Percentiles rank a stretch among this genome's conserved stretches.
Evolutionary conservation across 2,113 vertebrate species (phyloP).

Genomic region (Nyctibius bracteatus): DNA sequence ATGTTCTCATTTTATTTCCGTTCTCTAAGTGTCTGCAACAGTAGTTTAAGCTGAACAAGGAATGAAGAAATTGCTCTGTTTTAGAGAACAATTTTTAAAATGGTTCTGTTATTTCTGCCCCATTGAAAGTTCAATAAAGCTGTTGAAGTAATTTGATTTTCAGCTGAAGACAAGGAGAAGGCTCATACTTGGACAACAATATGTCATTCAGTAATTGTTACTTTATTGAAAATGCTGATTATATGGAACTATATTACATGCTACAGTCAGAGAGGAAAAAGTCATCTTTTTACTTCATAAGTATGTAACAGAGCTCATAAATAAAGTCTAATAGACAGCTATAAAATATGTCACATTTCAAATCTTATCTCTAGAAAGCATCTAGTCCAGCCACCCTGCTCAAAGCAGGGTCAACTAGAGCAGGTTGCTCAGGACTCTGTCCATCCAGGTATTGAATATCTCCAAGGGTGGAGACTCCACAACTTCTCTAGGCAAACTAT

Average conservation of each 20-base stretch:
- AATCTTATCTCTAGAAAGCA: not conserved
- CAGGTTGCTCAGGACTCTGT: not conserved
- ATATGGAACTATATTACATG: not conserved
- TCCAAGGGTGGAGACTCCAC: not conserved
- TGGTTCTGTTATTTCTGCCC: not conserved
- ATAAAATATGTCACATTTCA: not conserved
- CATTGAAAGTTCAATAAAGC: constrained; percentile 37
- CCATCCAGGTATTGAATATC: not conserved
- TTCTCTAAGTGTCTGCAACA: not conserved
- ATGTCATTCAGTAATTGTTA: not conserved
- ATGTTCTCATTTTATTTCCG: not conserved
- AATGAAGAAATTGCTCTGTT: not conserved
- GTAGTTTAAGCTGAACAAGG: not conserved
- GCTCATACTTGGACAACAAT: not conserved
- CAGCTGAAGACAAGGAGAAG: not conserved
- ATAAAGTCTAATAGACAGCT: not conserved
- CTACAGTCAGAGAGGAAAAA: not conserved
- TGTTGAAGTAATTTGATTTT: not conserved
- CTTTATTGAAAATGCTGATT: not conserved
- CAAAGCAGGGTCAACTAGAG: not conserved
- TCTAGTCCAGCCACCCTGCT: not conserved
- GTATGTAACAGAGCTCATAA: not conserved
- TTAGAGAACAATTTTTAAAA: constrained; percentile 6
- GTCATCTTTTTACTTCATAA: not conserved
- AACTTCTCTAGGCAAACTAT: not conserved